phyloP scores from a whole-genome alignment of 2,888 invertebrate genomes.

The Chalcis sispes region DNA sequence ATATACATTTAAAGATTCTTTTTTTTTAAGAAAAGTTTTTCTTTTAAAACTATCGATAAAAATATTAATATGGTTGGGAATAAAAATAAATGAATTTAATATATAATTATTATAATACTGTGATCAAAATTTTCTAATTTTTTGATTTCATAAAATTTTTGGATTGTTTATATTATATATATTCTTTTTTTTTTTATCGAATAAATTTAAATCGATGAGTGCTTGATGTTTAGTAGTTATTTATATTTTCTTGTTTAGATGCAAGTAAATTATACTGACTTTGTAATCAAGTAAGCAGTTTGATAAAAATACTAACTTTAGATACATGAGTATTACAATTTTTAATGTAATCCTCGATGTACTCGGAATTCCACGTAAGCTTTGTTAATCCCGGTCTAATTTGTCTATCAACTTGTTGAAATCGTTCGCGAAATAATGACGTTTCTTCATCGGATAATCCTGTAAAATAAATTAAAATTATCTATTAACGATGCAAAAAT shows the following conservation, averaged over 20 bases:
- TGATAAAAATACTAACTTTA: conserved; percentile 77
- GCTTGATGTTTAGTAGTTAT: too few relatives aligned
- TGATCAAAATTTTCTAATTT: too few relatives aligned
- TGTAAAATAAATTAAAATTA: conserved; percentile 61
- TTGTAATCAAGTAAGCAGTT: conserved; percentile 3
- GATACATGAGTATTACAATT: conserved; percentile 83
- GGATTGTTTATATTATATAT: neutral
- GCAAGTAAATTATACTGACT: too few relatives aligned
- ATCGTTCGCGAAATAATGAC: conserved; percentile 86
- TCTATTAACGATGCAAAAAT: neutral
- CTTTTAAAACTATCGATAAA: too few relatives aligned
- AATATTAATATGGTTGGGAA: too few relatives aligned
- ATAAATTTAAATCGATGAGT: too few relatives aligned
- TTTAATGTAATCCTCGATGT: conserved; percentile 84
- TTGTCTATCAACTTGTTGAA: conserved; percentile 79
- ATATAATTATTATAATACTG: too few relatives aligned
- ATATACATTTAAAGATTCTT: too few relatives aligned
- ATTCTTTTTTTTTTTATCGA: too few relatives aligned
- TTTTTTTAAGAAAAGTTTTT: too few relatives aligned
- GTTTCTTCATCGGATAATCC: conserved; percentile 87
- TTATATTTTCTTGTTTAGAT: too few relatives aligned
- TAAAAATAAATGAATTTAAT: too few relatives aligned
- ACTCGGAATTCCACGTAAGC: conserved; percentile 85
- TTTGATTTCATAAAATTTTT: neutral
- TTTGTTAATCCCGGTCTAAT: conserved; percentile 85